These are phyloP conservation scores for Girardinichthys multiradiatus DNA, from an alignment of 2,113 vertebrate genomes.

Conservation along the genomic window DNA sequence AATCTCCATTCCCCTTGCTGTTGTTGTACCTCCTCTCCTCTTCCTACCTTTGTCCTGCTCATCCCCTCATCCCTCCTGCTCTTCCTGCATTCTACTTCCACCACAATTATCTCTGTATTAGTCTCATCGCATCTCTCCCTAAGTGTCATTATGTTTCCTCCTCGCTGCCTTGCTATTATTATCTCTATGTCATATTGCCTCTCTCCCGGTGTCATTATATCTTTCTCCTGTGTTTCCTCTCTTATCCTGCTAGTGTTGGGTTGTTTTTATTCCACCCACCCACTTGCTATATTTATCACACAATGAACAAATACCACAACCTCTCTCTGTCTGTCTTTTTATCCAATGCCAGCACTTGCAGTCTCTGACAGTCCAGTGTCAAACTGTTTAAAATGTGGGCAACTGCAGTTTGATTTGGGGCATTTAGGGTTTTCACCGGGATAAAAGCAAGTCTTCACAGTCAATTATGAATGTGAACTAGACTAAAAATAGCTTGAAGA, in stretches of 20 bases:
- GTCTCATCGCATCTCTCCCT: constrained; percentile 38
- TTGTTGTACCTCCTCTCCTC: constrained; percentile 20
- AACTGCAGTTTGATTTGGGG: constrained; percentile 46
- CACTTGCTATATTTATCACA: constrained; percentile 76
- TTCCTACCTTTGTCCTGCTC: constrained; percentile 32
- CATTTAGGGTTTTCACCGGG: constrained; percentile 44
- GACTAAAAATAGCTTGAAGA: constrained; percentile 27
- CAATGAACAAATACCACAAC: constrained; percentile 72
- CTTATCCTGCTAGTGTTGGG: constrained; percentile 58
- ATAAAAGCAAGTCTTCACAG: constrained; percentile 52
- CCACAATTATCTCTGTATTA: constrained; percentile 60
- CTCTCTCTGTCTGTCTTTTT: constrained; percentile 66
- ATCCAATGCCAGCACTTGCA: constrained; percentile 39
- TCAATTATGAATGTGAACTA: constrained; percentile 45
- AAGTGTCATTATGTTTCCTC: constrained; percentile 53
- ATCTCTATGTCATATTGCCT: constrained; percentile 61
- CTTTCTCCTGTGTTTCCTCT: constrained; percentile 62
- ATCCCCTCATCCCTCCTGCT: constrained; percentile 25
- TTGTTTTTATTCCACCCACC: constrained; percentile 77
- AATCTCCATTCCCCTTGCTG: constrained; percentile 25
- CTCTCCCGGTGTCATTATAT: constrained; percentile 67
- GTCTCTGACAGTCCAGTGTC: constrained; percentile 55
- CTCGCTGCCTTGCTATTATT: constrained; percentile 58
- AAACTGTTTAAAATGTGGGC: constrained; percentile 64
- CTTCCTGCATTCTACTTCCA: constrained; percentile 35